Evolutionary conservation across 2,888 invertebrate species (phyloP), one percentile per base, ranked within the genome.

Genomic region (Eumerus sabulonum): DNA sequence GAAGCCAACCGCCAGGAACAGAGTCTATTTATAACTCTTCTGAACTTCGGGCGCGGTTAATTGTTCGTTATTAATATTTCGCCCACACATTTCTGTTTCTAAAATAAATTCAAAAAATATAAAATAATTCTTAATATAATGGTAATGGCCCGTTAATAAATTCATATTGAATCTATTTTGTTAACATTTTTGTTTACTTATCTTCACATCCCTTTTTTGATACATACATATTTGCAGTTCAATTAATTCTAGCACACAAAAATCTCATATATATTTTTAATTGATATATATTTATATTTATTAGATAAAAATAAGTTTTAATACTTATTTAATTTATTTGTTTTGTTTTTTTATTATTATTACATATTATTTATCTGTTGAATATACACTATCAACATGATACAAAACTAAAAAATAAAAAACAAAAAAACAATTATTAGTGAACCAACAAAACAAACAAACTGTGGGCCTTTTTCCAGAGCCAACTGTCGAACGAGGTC

Each of bases 401-500:
- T 4, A 27, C 27, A 27, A 27, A 27, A 27, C 27, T 27, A 27
- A 27, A 27, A 27, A 27, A 27, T 40, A 40, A 40, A 45, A 82
- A 59, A 67, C 63, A 17, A 44, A 42, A 68, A 51, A 13, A 14
- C 12, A 56, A 54, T 35, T 73, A 76, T 57, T 64, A 60, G 50
- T 70, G 59, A 68, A 68, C 14, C 63, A 70, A 79, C 53, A 48
- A 68, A 73, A 72, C 60, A 74, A 71, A 70, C 70, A 62, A 60
- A 62, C 60, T 82, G 64, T 84, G 83, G 83, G 81, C 79, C 82
- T 86, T 87, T 84, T 87, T 88, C 82, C 89, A 89, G 88, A 89
- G 85, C 88, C 89, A 87, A 86, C 88, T 84, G 89, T 90, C 87
- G 91, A 91, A 90, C 90, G 91, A 89, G 90, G 90, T 87, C 90